Percentiles rank a stretch among this genome's conserved stretches.
phyloP scores from a whole-genome alignment of 2,888 invertebrate genomes.

The Pseudococcus jackbeardsleyi region DNA sequence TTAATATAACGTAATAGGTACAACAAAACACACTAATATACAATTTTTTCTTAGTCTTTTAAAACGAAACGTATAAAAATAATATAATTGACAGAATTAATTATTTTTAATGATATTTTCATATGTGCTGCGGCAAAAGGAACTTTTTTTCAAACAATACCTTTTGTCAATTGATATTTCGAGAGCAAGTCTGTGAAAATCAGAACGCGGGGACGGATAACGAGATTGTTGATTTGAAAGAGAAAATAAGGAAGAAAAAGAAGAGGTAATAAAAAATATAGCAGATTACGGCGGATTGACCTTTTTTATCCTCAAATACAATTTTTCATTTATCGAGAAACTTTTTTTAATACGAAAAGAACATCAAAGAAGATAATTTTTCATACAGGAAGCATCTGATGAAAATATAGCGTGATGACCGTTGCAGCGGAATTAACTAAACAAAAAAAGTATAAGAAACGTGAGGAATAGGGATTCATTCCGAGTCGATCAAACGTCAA shows the following conservation, averaged over 20 bases:
- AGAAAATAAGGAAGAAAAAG: not conserved
- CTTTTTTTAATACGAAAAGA: not conserved
- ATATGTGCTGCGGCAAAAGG: not conserved
- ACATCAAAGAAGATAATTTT: not conserved
- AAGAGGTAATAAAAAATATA: not conserved
- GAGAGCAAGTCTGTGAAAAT: not conserved
- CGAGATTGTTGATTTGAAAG: not conserved
- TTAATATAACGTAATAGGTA: not conserved
- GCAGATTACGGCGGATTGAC: not conserved
- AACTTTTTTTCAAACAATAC: not conserved
- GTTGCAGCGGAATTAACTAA: not conserved
- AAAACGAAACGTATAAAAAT: conserved; percentile 3
- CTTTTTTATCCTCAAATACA: not conserved
- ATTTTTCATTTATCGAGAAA: not conserved
- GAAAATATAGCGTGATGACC: not conserved
- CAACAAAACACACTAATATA: conserved; percentile 14
- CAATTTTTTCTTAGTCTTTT: conserved; percentile 40
- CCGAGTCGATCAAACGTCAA: not conserved
- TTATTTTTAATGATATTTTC: conserved; percentile 44
- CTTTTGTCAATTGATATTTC: not conserved
- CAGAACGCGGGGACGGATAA: not conserved
- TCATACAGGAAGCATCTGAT: not conserved
- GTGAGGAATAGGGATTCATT: not conserved
- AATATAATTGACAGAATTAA: conserved; percentile 49
- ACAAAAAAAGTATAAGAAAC: not conserved